Conservation (phyloP, 1,140 invertebrate species). For the Caerostris darwini region DNA sequence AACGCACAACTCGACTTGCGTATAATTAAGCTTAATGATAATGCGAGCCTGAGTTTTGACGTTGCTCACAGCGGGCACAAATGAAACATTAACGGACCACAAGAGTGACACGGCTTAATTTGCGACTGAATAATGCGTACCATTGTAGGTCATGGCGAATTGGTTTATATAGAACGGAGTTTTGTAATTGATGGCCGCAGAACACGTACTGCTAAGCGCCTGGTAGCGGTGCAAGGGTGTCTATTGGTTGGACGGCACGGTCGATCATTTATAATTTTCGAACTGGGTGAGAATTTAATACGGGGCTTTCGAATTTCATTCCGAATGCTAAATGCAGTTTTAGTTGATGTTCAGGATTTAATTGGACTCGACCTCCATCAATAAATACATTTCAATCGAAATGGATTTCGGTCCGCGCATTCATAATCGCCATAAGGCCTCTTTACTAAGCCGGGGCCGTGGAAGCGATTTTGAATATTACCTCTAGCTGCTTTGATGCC, state of each 20-base stretch:
- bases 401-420: constrained; percentile 32
- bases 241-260: constrained; percentile 6
- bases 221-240: constrained; percentile 5
- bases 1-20: background rate
- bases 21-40: constrained; percentile 75
- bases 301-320: constrained; percentile 41
- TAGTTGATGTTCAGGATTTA: constrained; percentile 54
- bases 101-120: constrained; percentile 76
- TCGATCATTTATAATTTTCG: constrained; percentile 67
- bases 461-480: background rate
- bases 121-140: constrained; percentile 70
- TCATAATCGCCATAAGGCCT: constrained; percentile 14
- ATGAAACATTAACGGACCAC: constrained; percentile 73
- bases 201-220: constrained; percentile 19
- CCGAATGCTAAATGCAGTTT: constrained; percentile 51
- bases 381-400: constrained; percentile 43
- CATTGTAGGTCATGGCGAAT: constrained; percentile 64
- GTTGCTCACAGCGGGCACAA: constrained; percentile 32
- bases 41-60: constrained; percentile 68
- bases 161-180: constrained; percentile 61
- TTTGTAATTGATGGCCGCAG: constrained; percentile 65
- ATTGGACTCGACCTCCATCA: constrained; percentile 35
- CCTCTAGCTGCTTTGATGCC: background rate
- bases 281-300: constrained; percentile 52
- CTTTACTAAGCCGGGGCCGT: background rate